phyloP scores from a whole-genome alignment of 1,140 invertebrate species.

The Episyrphus balteatus region DNA sequence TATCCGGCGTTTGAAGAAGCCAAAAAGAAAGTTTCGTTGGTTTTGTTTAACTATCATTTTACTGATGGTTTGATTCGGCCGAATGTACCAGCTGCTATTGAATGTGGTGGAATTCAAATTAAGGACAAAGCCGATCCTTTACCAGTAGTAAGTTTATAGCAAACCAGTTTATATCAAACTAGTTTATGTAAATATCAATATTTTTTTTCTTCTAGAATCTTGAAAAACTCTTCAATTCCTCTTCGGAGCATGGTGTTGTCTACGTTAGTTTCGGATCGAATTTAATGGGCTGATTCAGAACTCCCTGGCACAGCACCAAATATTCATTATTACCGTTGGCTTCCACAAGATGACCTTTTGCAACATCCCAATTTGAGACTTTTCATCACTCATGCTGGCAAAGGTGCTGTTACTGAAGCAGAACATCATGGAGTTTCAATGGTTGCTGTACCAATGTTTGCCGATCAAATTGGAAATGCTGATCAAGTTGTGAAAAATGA shows the following conservation, averaged over 20 bases:
- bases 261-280: conserved; percentile 48
- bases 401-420: conserved; percentile 40
- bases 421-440: conserved; percentile 39
- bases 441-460: conserved; percentile 35
- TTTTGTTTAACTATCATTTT: conserved; percentile 16
- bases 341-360: conserved; percentile 43
- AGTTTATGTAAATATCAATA: no score
- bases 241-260: conserved; percentile 39
- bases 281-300: conserved; percentile 26
- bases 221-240: conserved; percentile 37
- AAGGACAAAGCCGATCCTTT: conserved; percentile 17
- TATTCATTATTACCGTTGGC: conserved; percentile 42
- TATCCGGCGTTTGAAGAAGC: conserved; percentile 11
- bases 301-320: conserved; percentile 39
- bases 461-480: conserved; percentile 17
- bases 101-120: conserved; percentile 34
- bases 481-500: conserved; percentile 2
- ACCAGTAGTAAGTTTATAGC: conserved; percentile 19
- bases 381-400: conserved; percentile 43
- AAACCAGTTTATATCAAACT: conserved; percentile 8
- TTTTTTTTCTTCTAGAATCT: conserved; percentile 32
- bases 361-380: conserved; percentile 37
- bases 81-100: conserved; percentile 22
- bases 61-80: conserved; percentile 17
- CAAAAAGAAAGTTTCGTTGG: conserved; percentile 6